These are phyloP conservation scores for Eulemur rubriventer DNA, from an alignment of 2,797 vertebrate species.

Conservation along the genomic window DNA sequence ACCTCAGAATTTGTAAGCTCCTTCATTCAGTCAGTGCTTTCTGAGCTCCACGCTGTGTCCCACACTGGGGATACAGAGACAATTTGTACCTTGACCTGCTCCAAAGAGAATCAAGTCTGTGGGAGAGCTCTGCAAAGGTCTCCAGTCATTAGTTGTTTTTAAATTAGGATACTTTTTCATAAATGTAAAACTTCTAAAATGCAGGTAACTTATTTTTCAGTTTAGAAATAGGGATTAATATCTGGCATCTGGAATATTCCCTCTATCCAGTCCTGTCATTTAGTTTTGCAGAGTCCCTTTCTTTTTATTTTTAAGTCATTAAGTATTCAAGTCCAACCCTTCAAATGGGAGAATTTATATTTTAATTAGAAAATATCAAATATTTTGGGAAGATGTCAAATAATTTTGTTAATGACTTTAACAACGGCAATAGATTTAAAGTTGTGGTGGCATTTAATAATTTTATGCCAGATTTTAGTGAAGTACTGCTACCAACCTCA, in stretches of 20 bases:
- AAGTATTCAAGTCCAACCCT: background rate
- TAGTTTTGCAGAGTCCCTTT: background rate
- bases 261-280: background rate
- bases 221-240: background rate
- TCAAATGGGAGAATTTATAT: background rate
- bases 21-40: background rate
- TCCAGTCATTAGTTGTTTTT: background rate
- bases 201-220: background rate
- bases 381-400: constrained; percentile 64
- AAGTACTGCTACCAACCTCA: background rate
- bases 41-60: background rate
- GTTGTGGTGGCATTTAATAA: background rate
- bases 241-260: background rate
- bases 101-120: background rate
- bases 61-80: background rate
- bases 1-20: fast-evolving
- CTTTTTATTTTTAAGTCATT: background rate
- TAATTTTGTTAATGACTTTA: constrained; percentile 20
- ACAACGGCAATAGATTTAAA: background rate
- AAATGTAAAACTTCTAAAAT: constrained; percentile 12
- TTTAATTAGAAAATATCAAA: constrained; percentile 59
- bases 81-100: background rate
- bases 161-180: background rate
- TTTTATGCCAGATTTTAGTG: background rate
- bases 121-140: background rate